Conservation (phyloP, 2,113 vertebrate genomes). For the Agelaius tricolor region DNA sequence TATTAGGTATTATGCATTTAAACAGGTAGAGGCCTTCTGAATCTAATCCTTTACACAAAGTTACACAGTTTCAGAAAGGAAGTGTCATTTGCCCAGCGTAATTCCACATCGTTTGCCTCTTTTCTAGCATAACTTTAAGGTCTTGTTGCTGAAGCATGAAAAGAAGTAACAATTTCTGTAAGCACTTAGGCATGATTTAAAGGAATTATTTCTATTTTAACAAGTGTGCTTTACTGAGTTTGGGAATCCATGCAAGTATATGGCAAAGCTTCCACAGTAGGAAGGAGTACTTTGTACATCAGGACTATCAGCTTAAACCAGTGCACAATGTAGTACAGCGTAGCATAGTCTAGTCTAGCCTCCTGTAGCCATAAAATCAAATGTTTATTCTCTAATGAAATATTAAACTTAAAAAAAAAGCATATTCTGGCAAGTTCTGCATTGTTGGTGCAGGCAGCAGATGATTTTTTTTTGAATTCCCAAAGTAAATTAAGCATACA, state of each 20-base stretch:
- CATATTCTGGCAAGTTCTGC: background rate
- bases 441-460: background rate
- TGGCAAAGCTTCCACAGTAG: background rate
- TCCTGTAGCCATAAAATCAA: background rate
- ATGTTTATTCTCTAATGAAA: background rate
- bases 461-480: background rate
- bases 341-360: background rate
- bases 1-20: background rate
- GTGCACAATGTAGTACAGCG: rapidly evolving
- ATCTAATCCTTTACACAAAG: background rate
- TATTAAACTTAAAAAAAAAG: background rate
- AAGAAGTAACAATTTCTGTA: background rate
- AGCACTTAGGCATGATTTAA: background rate
- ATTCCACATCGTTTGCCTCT: rapidly evolving
- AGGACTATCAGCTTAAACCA: background rate
- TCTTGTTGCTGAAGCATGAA: background rate
- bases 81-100: background rate
- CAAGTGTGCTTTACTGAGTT: background rate
- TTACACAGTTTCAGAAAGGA: background rate
- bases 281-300: background rate
- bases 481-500: background rate
- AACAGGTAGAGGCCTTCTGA: background rate
- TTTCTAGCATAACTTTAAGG: background rate
- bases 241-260: background rate
- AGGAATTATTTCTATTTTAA: background rate